These are phyloP conservation scores for Drosophila nigricruria DNA, from an alignment of 2,888 invertebrate species.

Conservation along the genomic window DNA sequence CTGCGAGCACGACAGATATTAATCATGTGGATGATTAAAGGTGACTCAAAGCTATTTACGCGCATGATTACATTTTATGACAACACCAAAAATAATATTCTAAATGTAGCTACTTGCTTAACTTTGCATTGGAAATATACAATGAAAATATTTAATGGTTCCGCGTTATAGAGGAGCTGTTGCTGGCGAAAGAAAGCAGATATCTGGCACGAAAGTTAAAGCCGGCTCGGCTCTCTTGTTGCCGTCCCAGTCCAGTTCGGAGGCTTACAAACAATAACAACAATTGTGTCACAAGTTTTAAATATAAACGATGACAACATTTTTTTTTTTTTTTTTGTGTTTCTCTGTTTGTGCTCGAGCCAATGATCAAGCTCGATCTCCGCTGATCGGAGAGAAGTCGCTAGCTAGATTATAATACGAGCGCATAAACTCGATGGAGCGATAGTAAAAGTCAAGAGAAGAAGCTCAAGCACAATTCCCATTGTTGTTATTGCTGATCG, in stretches of 20 bases:
- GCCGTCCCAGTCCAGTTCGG: slow-evolving; percentile 46
- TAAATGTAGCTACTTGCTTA: slow-evolving; percentile 13
- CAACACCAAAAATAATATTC: slow-evolving; percentile 21
- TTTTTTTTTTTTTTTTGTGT: slow-evolving; percentile 33
- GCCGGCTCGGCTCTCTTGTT: slow-evolving; percentile 42
- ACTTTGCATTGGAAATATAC: not conserved
- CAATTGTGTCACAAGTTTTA: slow-evolving; percentile 80
- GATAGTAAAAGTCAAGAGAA: slow-evolving; percentile 48
- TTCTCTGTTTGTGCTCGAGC: slow-evolving; percentile 26
- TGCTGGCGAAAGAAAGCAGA: slow-evolving; percentile 48
- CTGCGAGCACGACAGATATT: slow-evolving; percentile 15
- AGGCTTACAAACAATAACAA: slow-evolving; percentile 68
- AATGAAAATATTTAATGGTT: not conserved
- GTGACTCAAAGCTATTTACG: slow-evolving; percentile 50
- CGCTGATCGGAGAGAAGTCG: slow-evolving; percentile 39
- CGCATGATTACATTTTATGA: slow-evolving; percentile 40
- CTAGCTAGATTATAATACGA: slow-evolving; percentile 47
- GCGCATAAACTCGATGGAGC: slow-evolving; percentile 32
- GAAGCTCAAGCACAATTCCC: slow-evolving; percentile 50
- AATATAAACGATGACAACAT: slow-evolving; percentile 80
- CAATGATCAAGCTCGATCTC: slow-evolving; percentile 44
- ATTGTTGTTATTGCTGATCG: slow-evolving; percentile 62
- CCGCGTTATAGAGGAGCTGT: slow-evolving; percentile 1
- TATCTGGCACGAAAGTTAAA: slow-evolving; percentile 53
- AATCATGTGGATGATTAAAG: slow-evolving; percentile 37